Evolutionary conservation across 2,113 vertebrate species (phyloP).

Genomic region (Seriola quinqueradiata): DNA sequence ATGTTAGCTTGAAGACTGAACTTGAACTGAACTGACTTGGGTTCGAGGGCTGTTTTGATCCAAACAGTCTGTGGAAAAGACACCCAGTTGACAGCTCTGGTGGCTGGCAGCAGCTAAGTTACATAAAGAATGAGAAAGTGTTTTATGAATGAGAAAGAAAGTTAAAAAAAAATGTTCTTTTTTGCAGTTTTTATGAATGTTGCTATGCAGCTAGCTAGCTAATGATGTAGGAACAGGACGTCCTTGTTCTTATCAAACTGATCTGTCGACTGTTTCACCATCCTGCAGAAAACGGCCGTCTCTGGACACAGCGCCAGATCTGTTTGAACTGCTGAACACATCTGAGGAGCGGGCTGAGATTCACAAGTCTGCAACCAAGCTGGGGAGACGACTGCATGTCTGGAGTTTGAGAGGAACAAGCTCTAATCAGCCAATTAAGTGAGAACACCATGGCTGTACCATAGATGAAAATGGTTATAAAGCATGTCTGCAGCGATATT

Average conservation of each 20-base stretch:
- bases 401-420: neutral
- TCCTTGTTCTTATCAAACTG: neutral
- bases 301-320: neutral
- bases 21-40: no score
- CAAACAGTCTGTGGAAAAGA: no score
- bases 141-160: no score
- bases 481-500: neutral
- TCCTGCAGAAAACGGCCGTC: no score
- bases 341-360: neutral
- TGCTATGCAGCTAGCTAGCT: neutral
- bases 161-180: no score
- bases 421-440: slow-evolving; percentile 19
- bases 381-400: neutral
- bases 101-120: neutral
- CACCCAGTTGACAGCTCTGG: neutral
- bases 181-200: neutral
- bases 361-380: neutral
- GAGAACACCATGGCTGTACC: slow-evolving; percentile 35
- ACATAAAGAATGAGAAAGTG: no score
- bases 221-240: neutral
- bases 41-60: no score
- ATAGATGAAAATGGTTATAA: neutral
- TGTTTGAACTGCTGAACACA: neutral
- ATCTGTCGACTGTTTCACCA: neutral
- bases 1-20: no score